Percentiles rank a stretch among this genome's conserved stretches.
These are phyloP conservation scores for Elegia similella DNA, from an alignment of 2,888 invertebrate species.

Conservation along the genomic window DNA sequence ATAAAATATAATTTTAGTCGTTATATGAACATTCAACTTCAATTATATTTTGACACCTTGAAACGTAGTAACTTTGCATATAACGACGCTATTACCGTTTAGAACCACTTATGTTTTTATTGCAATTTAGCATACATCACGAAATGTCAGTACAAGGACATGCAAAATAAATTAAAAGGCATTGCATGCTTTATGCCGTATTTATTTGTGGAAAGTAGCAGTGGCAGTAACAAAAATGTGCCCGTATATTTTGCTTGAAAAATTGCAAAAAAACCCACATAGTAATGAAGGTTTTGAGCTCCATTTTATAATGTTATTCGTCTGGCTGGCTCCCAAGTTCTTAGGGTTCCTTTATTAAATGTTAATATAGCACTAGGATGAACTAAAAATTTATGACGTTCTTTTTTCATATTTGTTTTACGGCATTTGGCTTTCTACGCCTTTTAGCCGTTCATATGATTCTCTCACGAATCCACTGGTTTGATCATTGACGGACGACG, in stretches of 20 bases:
- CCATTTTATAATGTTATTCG: not conserved
- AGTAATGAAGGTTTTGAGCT: constrained; percentile 2
- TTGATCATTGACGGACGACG: too few relatives aligned
- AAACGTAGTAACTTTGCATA: not conserved
- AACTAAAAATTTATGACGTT: not conserved
- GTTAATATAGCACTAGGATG: not conserved
- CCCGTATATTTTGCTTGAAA: constrained; percentile 20
- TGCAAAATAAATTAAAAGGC: constrained; percentile 40
- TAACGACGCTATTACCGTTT: not conserved
- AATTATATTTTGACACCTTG: not conserved
- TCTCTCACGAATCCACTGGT: too few relatives aligned
- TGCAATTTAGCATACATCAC: constrained; percentile 5
- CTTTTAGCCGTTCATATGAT: not conserved
- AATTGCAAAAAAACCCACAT: constrained; percentile 19
- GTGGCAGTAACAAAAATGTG: constrained; percentile 32
- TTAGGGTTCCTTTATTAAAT: not conserved
- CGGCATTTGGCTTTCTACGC: not conserved
- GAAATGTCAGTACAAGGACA: constrained; percentile 18
- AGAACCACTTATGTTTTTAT: constrained; percentile 1
- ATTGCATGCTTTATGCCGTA: constrained; percentile 36
- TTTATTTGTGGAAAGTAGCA: constrained; percentile 31
- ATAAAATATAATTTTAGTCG: not conserved
- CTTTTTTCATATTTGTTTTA: too few relatives aligned
- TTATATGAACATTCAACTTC: not conserved
- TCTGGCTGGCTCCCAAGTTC: constrained; percentile 12